A percentile compares a stretch with the other conserved stretches of the same genome.
These are phyloP conservation scores for Oryzias melastigma DNA, from an alignment of 2,113 vertebrate genomes.

Conservation along the genomic window DNA sequence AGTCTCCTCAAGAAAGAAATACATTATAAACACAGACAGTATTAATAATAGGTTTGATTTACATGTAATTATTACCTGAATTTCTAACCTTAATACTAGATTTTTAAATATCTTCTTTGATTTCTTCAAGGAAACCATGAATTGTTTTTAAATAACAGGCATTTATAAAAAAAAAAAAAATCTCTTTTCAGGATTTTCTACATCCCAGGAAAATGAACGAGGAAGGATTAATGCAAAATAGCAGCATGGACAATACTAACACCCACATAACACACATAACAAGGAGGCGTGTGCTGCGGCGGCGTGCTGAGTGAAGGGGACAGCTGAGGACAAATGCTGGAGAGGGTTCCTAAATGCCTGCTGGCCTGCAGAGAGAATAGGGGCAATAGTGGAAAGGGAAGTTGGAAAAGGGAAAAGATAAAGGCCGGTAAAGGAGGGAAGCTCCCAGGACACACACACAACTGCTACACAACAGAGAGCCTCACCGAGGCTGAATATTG, in stretches of 20 bases:
- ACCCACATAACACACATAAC: constrained; percentile 10
- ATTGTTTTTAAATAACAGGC: no score
- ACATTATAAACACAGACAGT: not conserved
- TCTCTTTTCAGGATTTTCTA: not conserved
- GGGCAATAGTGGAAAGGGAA: not conserved
- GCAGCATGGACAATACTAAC: constrained; percentile 9
- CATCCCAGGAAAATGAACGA: constrained; percentile 4
- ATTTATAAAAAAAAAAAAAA: no score
- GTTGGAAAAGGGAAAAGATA: constrained; percentile 4
- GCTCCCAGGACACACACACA: constrained; percentile 41
- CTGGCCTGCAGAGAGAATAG: constrained; percentile 13
- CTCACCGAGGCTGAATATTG: constrained; percentile 72
- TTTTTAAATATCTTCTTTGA: no score
- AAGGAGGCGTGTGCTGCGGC: constrained; percentile 16
- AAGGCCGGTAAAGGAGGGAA: constrained; percentile 18
- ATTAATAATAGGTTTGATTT: not conserved
- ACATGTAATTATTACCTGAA: not conserved
- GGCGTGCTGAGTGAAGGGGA: constrained; percentile 41
- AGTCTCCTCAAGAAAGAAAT: not conserved
- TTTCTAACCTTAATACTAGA: not conserved
- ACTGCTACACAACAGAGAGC: constrained; percentile 43
- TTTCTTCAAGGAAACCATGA: no score
- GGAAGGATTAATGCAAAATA: constrained; percentile 14
- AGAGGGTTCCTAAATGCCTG: constrained; percentile 33
- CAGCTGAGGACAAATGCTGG: constrained; percentile 45